Base-by-base conservation (phyloP, 2,888 invertebrate genomes). In the Bimastos eiseni region DNA sequence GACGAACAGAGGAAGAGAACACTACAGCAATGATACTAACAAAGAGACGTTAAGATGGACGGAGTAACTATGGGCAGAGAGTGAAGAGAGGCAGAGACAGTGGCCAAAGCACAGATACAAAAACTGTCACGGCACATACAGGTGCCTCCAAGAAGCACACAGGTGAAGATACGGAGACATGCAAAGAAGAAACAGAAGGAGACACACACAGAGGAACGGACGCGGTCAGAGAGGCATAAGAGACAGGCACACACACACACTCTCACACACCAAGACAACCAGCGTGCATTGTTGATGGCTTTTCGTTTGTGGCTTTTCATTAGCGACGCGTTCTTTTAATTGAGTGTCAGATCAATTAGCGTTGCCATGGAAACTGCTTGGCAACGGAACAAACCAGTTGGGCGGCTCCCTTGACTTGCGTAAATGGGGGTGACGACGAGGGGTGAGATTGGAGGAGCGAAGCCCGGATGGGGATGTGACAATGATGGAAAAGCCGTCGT, bases 301-400 rank as follows among this genome's bases (percentile, higher is more conserved):
- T 49, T 49, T 24, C 49, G 13, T 6, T 17, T 17, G 70, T 8
- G n/a, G n/a, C 70, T 6, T 70, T 70, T 55, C 70, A 30, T n/a
- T 70, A n/a, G 70, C 70, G n/a, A 70, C 70, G n/a, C n/a, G n/a
- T 30, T 70, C 70, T 70, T 70, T 70, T n/a, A 70, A n/a, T 70
- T 70, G 30, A 70, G 70, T 70, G 70, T n/a, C 70, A 70, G 3
- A 70, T 70, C 70, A 70, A 70, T 70, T 70, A 70, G n/a, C 70
- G 70, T 70, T 70, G 70, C 70, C 70, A 70, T 70, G 70, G 70
- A 8, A n/a, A 1, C n/a, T 8, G 30, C 70, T 70, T 70, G 70
- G 11, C 70, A n/a, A 70, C 49, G 30, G 70, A n/a, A 70, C n/a
- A n/a, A n/a, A 70, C 30, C n/a, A 8, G 70, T 13, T 13, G 30